Percentiles rank a stretch among this genome's conserved stretches.
Conservation (phyloP, 1,140 invertebrate genomes). For the Rhopalosiphum maidis region DNA sequence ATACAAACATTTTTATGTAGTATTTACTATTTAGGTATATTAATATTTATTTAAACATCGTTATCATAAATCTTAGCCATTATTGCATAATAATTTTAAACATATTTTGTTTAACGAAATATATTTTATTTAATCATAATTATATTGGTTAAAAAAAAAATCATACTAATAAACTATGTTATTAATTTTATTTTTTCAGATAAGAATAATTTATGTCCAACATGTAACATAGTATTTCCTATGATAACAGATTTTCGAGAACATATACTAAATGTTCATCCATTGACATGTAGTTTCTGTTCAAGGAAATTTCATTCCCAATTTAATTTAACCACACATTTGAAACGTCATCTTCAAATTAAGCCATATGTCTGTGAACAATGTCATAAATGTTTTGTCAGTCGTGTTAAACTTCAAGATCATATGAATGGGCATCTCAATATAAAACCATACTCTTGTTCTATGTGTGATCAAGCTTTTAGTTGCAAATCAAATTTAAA, state of each 20-base stretch:
- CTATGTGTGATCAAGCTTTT: slow-evolving; percentile 82
- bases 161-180: not conserved
- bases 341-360: slow-evolving; percentile 79
- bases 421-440: slow-evolving; percentile 84
- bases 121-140: not conserved
- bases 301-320: slow-evolving; percentile 69
- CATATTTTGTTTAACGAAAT: not conserved
- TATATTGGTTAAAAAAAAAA: not conserved
- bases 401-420: slow-evolving; percentile 77
- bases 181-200: slow-evolving; percentile 49
- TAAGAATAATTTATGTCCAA: slow-evolving; percentile 59
- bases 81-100: not conserved
- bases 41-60: not conserved
- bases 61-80: not conserved
- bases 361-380: slow-evolving; percentile 77
- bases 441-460: slow-evolving; percentile 80
- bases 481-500: slow-evolving; percentile 83
- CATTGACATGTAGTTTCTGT: slow-evolving; percentile 78
- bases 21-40: not conserved
- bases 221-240: slow-evolving; percentile 60
- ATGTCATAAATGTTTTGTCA: slow-evolving; percentile 83
- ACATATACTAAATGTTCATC: slow-evolving; percentile 70
- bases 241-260: slow-evolving; percentile 60
- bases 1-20: not conserved
- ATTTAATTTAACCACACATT: slow-evolving; percentile 74